Conservation (phyloP, 1,140 invertebrate genomes). For the Bombus picipes region DNA sequence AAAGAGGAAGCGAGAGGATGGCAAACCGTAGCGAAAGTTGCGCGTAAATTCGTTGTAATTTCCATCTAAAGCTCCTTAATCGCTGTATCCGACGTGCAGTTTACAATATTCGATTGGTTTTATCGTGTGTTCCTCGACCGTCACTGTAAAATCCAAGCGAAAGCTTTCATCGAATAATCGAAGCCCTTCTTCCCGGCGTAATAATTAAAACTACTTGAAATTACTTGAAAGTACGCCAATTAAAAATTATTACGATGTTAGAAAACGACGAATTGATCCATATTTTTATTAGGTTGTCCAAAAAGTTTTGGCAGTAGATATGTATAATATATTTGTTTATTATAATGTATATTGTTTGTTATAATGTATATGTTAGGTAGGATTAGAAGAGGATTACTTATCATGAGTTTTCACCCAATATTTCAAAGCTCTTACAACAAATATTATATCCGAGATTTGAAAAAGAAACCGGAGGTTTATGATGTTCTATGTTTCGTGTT, state of each 20-base stretch:
- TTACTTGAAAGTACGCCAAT: not conserved
- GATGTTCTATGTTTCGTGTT: no score
- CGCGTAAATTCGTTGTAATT: constrained; percentile 6
- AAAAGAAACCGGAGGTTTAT: no score
- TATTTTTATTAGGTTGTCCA: not conserved
- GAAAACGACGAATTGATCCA: not conserved
- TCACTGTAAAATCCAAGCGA: not conserved
- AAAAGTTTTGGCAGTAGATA: no score
- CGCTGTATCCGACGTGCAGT: not conserved
- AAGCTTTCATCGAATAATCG: constrained; percentile 1
- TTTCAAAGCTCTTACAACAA: no score
- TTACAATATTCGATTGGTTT: not conserved
- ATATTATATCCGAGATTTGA: no score
- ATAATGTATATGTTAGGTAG: no score
- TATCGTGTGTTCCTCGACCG: not conserved
- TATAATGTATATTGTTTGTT: no score
- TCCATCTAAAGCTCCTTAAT: constrained; percentile 12
- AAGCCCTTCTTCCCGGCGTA: not conserved
- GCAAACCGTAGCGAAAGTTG: not conserved
- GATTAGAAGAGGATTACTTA: no score
- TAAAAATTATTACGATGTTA: not conserved
- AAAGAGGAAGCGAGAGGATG: not conserved
- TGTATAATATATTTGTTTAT: no score
- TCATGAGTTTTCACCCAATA: no score
- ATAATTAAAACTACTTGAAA: not conserved